These are phyloP conservation scores for Clinocottus analis DNA, from an alignment of 2,113 vertebrate genomes.

Conservation along the genomic window DNA sequence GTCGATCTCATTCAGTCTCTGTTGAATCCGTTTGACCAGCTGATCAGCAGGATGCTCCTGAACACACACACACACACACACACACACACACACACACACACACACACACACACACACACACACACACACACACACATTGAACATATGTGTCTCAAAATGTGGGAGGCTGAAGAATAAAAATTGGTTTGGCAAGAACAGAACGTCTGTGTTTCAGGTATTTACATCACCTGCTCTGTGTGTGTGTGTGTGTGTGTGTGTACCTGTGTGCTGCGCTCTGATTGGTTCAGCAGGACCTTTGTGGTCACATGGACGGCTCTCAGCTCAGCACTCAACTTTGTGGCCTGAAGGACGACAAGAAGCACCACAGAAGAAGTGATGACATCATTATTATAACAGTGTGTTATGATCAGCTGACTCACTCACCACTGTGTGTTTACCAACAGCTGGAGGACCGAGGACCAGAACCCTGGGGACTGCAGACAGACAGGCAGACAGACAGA, in stretches of 20 bases:
- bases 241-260: too few species aligned
- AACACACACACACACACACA: conserved; percentile 12
- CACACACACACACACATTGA: neutral
- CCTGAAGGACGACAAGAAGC: conserved; percentile 56
- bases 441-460: conserved; percentile 90
- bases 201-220: too few species aligned
- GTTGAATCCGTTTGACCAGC: conserved; percentile 83
- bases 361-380: conserved; percentile 10
- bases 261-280: conserved; percentile 53
- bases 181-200: too few species aligned
- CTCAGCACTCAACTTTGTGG: conserved; percentile 71
- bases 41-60: conserved; percentile 82
- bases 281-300: conserved; percentile 43
- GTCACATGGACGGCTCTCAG: conserved; percentile 74
- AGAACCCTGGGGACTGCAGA: conserved; percentile 87
- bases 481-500: neutral
- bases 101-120: conserved; percentile 11
- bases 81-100: conserved; percentile 17
- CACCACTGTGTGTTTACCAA: conserved; percentile 91
- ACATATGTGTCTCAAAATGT: neutral
- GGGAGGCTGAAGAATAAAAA: neutral
- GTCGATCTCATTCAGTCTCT: conserved; percentile 86
- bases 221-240: too few species aligned
- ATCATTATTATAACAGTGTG: too few species aligned
- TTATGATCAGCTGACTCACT: conserved; percentile 63